Evolutionary conservation across 2,888 invertebrate species (phyloP), one percentile per base, ranked within the genome.

Genomic region (Drosophila merina): DNA sequence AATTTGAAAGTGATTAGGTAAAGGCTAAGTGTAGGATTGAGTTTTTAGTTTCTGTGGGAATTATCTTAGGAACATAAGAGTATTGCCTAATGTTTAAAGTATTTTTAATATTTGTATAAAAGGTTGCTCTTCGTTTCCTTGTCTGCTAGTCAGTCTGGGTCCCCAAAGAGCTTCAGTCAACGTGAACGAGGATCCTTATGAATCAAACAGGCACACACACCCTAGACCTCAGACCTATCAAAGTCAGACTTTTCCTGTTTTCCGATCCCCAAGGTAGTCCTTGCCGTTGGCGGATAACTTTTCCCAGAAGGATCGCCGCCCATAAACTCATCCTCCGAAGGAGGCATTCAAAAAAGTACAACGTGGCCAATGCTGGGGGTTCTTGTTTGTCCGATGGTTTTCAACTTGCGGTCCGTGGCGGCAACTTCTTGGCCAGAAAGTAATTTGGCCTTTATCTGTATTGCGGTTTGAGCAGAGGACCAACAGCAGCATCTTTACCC

Each of bases 391-490:
- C 75, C 70, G 81, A 84, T 78, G 75, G 85, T 79, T 84, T 76
- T 58, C 68, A 63, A 75, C 57, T 81, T 87, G 86, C 67, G 84
- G 86, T 75, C 71, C 66, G 66, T 81, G 85, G 80, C 57, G 79
- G 71, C 83, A 77, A 55, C 75, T 67, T 78, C 86, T 86, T 88
- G 88, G 85, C 85, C 88, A 80, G 79, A 85, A 85, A 88, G 84
- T 86, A 85, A 85, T 87, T 85, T 87, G 86, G 74, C 80, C 77
- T 79, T 87, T 85, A 85, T 85, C 88, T 85, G 79, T 88, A 74
- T 77, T 83, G 88, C 72, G 88, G 88, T 74, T 85, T 76, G 79
- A 86, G 76, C 79, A 86, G 86, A 25, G 63, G 62, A 57, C 57
- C 62, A 55, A 52, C 42, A 62, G 54, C 50, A 49, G 40, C 73